Percentiles rank a stretch among this genome's conserved stretches.
Evolutionary conservation across 2,888 invertebrate species (phyloP).

Genomic region (Lydus trimaculatus): DNA sequence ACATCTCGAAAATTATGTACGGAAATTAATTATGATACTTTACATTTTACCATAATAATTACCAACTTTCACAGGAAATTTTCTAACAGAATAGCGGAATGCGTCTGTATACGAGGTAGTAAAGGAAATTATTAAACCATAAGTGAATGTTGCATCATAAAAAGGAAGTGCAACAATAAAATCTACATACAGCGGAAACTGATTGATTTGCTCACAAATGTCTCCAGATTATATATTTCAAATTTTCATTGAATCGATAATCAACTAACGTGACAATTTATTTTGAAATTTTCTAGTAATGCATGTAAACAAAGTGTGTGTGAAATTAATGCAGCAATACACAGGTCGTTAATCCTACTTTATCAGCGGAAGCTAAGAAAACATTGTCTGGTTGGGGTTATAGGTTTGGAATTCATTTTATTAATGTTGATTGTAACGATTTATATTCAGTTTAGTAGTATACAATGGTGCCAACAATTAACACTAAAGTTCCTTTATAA

Average conservation of each 20-base stretch:
- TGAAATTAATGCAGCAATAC: neutral
- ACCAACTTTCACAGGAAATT: slow-evolving; percentile 27
- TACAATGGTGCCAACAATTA: slow-evolving; percentile 38
- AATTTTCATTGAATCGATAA: neutral
- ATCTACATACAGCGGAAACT: slow-evolving; percentile 15
- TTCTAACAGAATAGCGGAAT: neutral
- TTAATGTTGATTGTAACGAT: slow-evolving; percentile 30
- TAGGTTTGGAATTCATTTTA: slow-evolving; percentile 15
- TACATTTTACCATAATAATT: slow-evolving; percentile 38
- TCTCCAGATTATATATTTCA: neutral
- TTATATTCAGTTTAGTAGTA: slow-evolving; percentile 46
- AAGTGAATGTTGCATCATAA: neutral
- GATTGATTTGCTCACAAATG: neutral
- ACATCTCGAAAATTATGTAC: slow-evolving; percentile 47
- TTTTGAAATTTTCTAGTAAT: neutral
- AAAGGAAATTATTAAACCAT: slow-evolving; percentile 10
- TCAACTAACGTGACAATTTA: neutral
- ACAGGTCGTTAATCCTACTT: neutral
- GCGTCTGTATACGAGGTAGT: neutral
- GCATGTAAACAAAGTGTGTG: neutral
- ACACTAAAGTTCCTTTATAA: slow-evolving; percentile 33
- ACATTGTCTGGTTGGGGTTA: slow-evolving; percentile 5
- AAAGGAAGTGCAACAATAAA: slow-evolving; percentile 18
- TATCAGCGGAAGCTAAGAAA: slow-evolving; percentile 7
- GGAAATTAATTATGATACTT: slow-evolving; percentile 49